Percentiles rank a stretch among this genome's conserved stretches.
Evolutionary conservation across 1,140 invertebrate species (phyloP).

Genomic region (Cephus cinctus): DNA sequence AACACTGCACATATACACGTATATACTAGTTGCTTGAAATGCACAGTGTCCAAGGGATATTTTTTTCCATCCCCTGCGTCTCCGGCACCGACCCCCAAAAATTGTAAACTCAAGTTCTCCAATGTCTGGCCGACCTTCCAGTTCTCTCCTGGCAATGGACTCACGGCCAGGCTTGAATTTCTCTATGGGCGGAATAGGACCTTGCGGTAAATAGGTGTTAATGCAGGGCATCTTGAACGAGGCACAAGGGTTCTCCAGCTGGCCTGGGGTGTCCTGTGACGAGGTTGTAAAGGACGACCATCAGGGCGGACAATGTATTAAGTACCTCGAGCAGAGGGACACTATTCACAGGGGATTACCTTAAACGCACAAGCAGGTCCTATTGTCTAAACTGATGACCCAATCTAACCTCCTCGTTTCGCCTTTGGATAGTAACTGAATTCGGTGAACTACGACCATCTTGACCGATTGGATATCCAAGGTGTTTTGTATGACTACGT

Average conservation of each 20-base stretch:
- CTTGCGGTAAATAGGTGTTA: constrained; percentile 50
- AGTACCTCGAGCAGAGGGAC: constrained; percentile 43
- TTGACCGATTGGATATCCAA: constrained; percentile 39
- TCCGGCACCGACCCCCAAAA: too few species aligned
- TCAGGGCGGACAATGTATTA: constrained; percentile 49
- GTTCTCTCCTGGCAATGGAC: too few species aligned
- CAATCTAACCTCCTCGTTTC: constrained; percentile 24
- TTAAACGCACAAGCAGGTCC: constrained; percentile 41
- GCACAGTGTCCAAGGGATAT: background rate
- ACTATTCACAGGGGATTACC: constrained; percentile 49
- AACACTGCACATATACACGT: too few species aligned
- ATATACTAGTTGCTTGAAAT: too few species aligned
- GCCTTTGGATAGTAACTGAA: constrained; percentile 30
- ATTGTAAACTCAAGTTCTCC: too few species aligned
- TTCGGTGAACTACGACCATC: constrained; percentile 26
- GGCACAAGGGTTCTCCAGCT: constrained; percentile 12
- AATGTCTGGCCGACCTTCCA: too few species aligned
- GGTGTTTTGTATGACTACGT: too few species aligned
- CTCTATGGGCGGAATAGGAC: too few species aligned
- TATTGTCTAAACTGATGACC: constrained; percentile 46
- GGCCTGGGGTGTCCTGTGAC: constrained; percentile 25
- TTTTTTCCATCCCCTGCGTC: background rate
- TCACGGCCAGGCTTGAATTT: too few species aligned
- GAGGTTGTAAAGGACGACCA: constrained; percentile 47
- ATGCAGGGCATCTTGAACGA: constrained; percentile 33